Conservation (phyloP, 2,113 vertebrate species). For the Pelecanoides urinatrix region DNA sequence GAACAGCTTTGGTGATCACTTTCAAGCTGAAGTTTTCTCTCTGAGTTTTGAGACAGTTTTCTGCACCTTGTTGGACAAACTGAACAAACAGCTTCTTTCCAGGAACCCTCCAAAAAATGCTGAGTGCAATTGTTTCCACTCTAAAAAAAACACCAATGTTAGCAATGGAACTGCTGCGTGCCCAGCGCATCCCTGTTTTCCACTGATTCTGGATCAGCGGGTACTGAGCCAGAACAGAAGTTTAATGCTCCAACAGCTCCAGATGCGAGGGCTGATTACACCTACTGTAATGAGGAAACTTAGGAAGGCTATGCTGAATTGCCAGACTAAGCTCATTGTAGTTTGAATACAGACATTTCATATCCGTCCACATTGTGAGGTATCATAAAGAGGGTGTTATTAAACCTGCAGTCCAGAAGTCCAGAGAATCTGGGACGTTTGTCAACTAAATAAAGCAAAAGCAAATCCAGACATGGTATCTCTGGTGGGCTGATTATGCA, state of each 20-base stretch:
- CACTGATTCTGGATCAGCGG: neutral
- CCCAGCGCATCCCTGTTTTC: neutral
- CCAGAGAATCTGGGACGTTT: neutral
- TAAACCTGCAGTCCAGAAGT: neutral
- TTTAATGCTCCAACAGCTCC: neutral
- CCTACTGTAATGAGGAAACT: neutral
- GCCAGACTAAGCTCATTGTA: neutral
- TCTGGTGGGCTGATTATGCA: neutral
- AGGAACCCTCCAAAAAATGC: neutral
- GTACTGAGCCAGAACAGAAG: neutral
- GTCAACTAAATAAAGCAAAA: neutral
- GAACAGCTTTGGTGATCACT: neutral
- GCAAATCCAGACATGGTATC: neutral
- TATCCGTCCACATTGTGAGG: neutral
- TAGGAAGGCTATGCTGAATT: neutral
- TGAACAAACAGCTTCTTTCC: neutral
- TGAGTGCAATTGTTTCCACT: neutral
- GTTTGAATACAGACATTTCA: neutral
- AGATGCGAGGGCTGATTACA: neutral
- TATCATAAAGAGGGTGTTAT: fast-evolving
- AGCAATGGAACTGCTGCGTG: fast-evolving
- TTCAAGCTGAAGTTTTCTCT: neutral
- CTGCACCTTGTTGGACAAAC: neutral
- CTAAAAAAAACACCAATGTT: neutral
- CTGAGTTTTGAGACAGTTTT: neutral